Evolutionary conservation across 1,140 invertebrate species (phyloP).

Genomic region (Doryteuthis pealeii): DNA sequence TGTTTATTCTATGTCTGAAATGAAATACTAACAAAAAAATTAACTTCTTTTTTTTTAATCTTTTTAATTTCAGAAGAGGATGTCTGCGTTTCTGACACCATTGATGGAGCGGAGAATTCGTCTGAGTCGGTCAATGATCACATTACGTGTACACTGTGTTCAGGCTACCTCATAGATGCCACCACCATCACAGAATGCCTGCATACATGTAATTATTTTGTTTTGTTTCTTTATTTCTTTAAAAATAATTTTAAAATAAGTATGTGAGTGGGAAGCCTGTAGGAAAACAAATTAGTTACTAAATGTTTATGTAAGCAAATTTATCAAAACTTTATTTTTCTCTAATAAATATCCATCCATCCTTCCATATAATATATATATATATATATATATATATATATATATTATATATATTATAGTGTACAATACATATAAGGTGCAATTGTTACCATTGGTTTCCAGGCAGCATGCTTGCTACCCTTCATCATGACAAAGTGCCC

Average conservation of each 20-base stretch:
- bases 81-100: constrained; percentile 21
- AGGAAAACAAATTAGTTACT: background rate
- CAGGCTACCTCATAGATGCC: constrained; percentile 63
- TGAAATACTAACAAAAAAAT: too few species aligned
- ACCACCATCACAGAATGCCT: constrained; percentile 64
- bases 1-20: too few species aligned
- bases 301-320: too few species aligned
- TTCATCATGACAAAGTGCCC: too few species aligned
- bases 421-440: too few species aligned
- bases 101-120: constrained; percentile 50
- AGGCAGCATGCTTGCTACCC: too few species aligned
- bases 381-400: too few species aligned
- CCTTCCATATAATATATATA: background rate
- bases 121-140: constrained; percentile 49
- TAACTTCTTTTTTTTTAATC: background rate
- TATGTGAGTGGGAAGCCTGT: background rate
- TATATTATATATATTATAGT: too few species aligned
- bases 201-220: constrained; percentile 60
- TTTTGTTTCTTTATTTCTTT: background rate
- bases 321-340: too few species aligned
- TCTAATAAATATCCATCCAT: too few species aligned
- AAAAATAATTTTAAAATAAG: background rate
- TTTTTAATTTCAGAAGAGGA: background rate
- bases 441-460: too few species aligned
- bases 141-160: constrained; percentile 59